Evolutionary conservation across 2,888 invertebrate genomes (phyloP).

Genomic region (Diarsia brunnea): DNA sequence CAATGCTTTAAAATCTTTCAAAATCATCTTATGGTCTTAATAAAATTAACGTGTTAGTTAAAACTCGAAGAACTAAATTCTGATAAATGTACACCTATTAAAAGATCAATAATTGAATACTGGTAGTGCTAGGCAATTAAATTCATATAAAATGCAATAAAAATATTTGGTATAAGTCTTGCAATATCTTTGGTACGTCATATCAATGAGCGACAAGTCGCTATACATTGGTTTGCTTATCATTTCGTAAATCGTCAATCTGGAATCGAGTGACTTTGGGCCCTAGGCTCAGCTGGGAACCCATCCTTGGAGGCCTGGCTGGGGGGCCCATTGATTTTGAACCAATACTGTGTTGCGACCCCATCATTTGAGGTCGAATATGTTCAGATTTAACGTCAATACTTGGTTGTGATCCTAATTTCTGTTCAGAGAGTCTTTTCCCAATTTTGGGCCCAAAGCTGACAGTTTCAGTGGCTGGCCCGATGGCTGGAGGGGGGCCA

Average conservation of each 20-base stretch:
- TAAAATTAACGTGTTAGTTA: not conserved
- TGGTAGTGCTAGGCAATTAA: slow-evolving; percentile 24
- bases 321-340: slow-evolving; percentile 55
- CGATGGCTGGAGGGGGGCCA: slow-evolving; percentile 38
- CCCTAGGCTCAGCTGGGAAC: slow-evolving; percentile 65
- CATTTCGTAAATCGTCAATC: slow-evolving; percentile 70
- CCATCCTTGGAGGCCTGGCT: slow-evolving; percentile 48
- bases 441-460: slow-evolving; percentile 61
- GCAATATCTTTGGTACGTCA: slow-evolving; percentile 82
- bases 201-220: slow-evolving; percentile 82
- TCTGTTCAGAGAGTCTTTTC: slow-evolving; percentile 36
- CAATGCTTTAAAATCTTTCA: not conserved
- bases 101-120: slow-evolving; percentile 46
- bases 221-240: slow-evolving; percentile 77
- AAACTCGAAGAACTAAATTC: not conserved
- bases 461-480: slow-evolving; percentile 59
- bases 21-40: too few species aligned
- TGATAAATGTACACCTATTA: slow-evolving; percentile 17
- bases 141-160: slow-evolving; percentile 48
- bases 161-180: slow-evolving; percentile 67
- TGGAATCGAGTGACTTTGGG: slow-evolving; percentile 82
- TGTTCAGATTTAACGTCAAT: slow-evolving; percentile 51
- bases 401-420: slow-evolving; percentile 58
- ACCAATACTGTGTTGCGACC: slow-evolving; percentile 71
- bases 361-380: slow-evolving; percentile 47